Evolutionary conservation across 2,797 vertebrate genomes (phyloP).

Genomic region (Poeciliopsis turneri): DNA sequence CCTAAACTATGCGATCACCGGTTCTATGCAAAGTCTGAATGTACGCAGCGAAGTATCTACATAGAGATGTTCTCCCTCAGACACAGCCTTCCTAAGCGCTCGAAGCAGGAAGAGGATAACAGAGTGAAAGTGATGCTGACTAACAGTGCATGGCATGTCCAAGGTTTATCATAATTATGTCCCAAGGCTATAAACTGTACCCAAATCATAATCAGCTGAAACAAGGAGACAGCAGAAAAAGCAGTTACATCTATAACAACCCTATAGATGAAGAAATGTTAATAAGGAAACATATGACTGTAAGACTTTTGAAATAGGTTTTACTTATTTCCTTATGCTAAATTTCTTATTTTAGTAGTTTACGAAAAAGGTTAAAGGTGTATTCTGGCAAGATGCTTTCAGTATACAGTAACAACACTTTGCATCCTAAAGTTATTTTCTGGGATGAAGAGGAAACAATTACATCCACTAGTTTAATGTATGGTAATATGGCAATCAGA

Average conservation of each 20-base stretch:
- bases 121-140: slow-evolving; percentile 61
- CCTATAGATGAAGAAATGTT: slow-evolving; percentile 21
- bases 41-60: background rate
- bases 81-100: slow-evolving; percentile 35
- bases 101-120: slow-evolving; percentile 60
- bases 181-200: slow-evolving; percentile 66
- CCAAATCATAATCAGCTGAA: slow-evolving; percentile 55
- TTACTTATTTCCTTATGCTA: background rate
- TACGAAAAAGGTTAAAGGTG: background rate
- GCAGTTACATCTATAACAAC: slow-evolving; percentile 41
- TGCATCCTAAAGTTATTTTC: background rate
- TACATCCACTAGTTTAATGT: background rate
- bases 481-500: background rate
- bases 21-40: background rate
- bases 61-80: background rate
- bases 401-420: background rate
- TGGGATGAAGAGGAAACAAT: background rate
- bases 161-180: slow-evolving; percentile 76
- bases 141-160: slow-evolving; percentile 75
- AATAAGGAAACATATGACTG: slow-evolving; percentile 17
- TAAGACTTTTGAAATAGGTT: background rate
- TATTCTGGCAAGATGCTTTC: background rate
- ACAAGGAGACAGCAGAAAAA: slow-evolving; percentile 33
- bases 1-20: background rate
- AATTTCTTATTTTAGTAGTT: background rate